Conservation (phyloP, 2,113 vertebrate species). For the Trochalopteron elliotii region DNA sequence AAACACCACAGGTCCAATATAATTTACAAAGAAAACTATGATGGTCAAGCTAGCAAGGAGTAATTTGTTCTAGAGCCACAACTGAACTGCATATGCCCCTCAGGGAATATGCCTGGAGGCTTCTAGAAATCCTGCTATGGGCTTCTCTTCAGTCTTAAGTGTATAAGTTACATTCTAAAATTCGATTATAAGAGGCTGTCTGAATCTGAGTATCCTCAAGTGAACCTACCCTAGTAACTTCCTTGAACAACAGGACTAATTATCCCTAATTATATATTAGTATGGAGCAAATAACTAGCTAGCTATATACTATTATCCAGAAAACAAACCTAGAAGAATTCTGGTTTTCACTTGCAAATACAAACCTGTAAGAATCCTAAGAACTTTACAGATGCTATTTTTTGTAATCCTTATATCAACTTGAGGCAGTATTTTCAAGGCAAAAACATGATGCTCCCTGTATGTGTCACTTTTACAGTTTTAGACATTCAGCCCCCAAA, state of each 20-base stretch:
- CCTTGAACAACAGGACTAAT: background rate
- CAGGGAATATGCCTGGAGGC: background rate
- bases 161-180: background rate
- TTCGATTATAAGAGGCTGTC: background rate
- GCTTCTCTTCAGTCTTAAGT: background rate
- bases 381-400: background rate
- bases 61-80: background rate
- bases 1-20: background rate
- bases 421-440: background rate
- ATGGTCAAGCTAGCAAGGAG: background rate
- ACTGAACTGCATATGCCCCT: background rate
- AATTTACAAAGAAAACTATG: background rate
- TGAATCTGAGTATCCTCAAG: background rate
- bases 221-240: background rate
- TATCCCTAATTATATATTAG: background rate
- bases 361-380: background rate
- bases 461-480: background rate
- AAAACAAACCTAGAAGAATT: background rate
- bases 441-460: background rate
- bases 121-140: background rate
- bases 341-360: background rate
- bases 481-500: conserved; percentile 14
- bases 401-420: background rate
- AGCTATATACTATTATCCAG: background rate
- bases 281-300: background rate